These are phyloP conservation scores for Melanotaenia nigrans DNA, from an alignment of 2,797 vertebrate species.

Conservation along the genomic window DNA sequence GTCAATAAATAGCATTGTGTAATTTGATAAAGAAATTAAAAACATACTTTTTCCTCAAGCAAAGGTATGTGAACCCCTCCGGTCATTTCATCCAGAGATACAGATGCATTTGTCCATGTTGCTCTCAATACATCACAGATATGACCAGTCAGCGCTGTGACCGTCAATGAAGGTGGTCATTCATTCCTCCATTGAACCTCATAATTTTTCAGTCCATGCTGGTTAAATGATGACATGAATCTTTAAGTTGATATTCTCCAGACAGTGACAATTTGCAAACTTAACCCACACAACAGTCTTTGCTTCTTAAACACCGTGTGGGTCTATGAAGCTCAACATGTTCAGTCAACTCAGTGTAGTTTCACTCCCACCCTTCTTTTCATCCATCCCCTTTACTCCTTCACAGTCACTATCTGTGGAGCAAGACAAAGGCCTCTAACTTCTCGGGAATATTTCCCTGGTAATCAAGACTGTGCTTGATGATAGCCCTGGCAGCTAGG, in stretches of 20 bases:
- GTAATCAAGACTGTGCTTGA: slow-evolving; percentile 91
- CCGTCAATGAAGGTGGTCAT: slow-evolving; percentile 16
- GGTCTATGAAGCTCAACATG: slow-evolving; percentile 17
- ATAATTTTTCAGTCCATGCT: slow-evolving; percentile 33
- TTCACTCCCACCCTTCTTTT: background rate
- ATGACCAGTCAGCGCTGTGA: slow-evolving; percentile 20
- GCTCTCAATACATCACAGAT: slow-evolving; percentile 33
- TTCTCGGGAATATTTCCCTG: slow-evolving; percentile 94
- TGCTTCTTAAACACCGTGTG: slow-evolving; percentile 29
- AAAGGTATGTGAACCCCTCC: slow-evolving; percentile 66
- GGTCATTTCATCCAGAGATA: slow-evolving; percentile 62
- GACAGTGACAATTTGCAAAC: slow-evolving; percentile 47
- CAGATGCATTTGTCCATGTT: slow-evolving; percentile 52
- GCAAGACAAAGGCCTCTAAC: slow-evolving; percentile 94
- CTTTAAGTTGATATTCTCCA: slow-evolving; percentile 30
- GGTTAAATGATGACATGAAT: slow-evolving; percentile 31
- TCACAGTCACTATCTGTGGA: slow-evolving; percentile 92
- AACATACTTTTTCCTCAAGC: slow-evolving; percentile 31
- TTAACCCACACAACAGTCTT: slow-evolving; percentile 35
- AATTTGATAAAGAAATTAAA: slow-evolving; percentile 69
- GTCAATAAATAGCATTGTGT: slow-evolving; percentile 80
- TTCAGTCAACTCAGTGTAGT: slow-evolving; percentile 12
- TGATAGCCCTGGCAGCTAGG: slow-evolving; percentile 94
- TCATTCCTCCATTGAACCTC: slow-evolving; percentile 2
- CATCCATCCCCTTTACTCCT: slow-evolving; percentile 6